A percentile compares a stretch with the other conserved stretches of the same genome.
Evolutionary conservation across 1,140 invertebrate species (phyloP).

Genomic region (Paramacrobiotus metropolitanus): DNA sequence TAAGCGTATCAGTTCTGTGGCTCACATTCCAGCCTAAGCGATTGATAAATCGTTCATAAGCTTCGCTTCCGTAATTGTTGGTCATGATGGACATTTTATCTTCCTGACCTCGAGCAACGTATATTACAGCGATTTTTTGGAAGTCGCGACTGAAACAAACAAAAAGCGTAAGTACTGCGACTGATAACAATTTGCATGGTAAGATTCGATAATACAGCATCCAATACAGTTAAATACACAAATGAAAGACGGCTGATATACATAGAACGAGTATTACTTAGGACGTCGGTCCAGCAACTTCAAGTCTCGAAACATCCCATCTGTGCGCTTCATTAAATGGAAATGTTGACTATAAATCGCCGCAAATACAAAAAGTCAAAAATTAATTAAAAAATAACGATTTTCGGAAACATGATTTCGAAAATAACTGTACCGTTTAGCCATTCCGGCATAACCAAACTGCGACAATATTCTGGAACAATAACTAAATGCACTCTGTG

Average conservation of each 20-base stretch:
- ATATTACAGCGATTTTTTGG: slow-evolving; percentile 96
- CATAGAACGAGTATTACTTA: slow-evolving; percentile 26
- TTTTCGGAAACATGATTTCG: too few species aligned
- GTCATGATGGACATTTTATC: slow-evolving; percentile 71
- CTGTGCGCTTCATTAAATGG: slow-evolving; percentile 65
- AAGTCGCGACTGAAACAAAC: slow-evolving; percentile 74
- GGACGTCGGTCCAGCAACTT: slow-evolving; percentile 67
- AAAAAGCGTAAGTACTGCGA: too few species aligned
- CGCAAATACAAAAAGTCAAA: too few species aligned
- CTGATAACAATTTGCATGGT: too few species aligned
- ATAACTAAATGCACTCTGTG: background rate
- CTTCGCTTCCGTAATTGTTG: slow-evolving; percentile 56
- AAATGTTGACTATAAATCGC: slow-evolving; percentile 36
- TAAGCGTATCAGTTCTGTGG: too few species aligned
- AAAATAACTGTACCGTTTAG: background rate
- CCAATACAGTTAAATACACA: too few species aligned
- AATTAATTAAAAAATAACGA: too few species aligned
- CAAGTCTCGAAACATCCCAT: slow-evolving; percentile 65
- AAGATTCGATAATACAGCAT: too few species aligned
- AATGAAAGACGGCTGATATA: too few species aligned
- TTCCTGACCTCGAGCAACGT: slow-evolving; percentile 86
- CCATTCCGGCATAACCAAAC: background rate
- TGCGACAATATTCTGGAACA: background rate
- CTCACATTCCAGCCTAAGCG: slow-evolving; percentile 37
- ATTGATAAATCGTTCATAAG: slow-evolving; percentile 80